phyloP scores from a whole-genome alignment of 2,888 invertebrate species.

The Scaptomyza reducta region DNA sequence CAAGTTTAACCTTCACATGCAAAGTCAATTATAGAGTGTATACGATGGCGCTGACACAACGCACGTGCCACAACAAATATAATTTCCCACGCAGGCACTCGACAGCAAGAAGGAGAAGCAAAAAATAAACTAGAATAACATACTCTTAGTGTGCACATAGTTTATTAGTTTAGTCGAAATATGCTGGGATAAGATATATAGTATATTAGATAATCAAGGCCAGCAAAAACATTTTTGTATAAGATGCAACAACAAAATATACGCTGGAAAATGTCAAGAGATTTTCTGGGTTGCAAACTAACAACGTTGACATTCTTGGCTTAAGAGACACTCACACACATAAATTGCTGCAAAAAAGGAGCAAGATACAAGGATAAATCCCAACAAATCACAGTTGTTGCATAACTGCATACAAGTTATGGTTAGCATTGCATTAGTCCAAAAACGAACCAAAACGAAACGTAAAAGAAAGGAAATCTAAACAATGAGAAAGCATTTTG shows the following conservation, averaged over 20 bases:
- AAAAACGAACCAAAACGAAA: constrained; percentile 27
- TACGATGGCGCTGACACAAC: constrained; percentile 4
- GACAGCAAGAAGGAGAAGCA: constrained; percentile 2
- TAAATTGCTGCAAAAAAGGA: background rate
- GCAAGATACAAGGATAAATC: background rate
- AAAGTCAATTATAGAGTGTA: constrained; percentile 57
- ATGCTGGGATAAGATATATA: background rate
- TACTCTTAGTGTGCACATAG: constrained; percentile 22
- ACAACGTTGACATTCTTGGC: constrained; percentile 63
- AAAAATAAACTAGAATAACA: background rate
- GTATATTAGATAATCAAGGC: constrained; percentile 41
- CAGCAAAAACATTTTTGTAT: constrained; percentile 5
- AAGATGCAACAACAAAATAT: constrained; percentile 16
- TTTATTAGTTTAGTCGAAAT: constrained; percentile 29
- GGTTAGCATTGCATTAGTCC: constrained; percentile 42
- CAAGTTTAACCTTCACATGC: constrained; percentile 34
- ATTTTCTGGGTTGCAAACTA: constrained; percentile 4
- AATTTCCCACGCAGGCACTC: constrained; percentile 63
- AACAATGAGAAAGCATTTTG: constrained; percentile 1
- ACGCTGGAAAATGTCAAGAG: constrained; percentile 36
- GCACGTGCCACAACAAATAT: constrained; percentile 60
- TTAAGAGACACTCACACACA: constrained; percentile 37
- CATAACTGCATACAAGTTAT: constrained; percentile 58
- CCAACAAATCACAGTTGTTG: constrained; percentile 69
- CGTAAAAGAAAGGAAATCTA: background rate